Conservation (phyloP, 2,888 invertebrate genomes). For the Lepidochrysops patricia region DNA sequence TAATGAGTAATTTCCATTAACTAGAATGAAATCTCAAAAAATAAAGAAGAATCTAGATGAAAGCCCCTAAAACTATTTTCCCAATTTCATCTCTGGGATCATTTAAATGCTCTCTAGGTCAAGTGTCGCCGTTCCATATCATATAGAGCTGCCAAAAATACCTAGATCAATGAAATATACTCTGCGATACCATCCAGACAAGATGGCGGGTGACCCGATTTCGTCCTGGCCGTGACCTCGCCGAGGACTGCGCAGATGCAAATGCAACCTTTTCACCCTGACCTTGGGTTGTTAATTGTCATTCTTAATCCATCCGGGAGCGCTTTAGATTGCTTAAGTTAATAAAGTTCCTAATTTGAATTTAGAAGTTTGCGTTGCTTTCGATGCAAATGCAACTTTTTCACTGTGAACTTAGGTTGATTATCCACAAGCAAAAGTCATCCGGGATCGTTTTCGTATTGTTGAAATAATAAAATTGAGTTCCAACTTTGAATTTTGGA, state of each 20-base stretch:
- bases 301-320: neutral
- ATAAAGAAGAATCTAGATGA: too few relatives aligned
- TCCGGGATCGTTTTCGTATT: too few relatives aligned
- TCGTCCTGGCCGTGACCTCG: constrained; percentile 11
- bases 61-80: too few relatives aligned
- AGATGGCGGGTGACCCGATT: constrained; percentile 4
- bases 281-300: neutral
- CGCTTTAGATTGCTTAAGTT: neutral
- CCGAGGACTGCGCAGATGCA: constrained; percentile 13
- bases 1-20: too few relatives aligned
- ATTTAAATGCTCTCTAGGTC: neutral
- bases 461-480: neutral
- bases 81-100: neutral
- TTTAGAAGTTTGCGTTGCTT: neutral
- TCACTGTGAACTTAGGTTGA: constrained; percentile 10
- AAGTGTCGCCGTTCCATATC: neutral
- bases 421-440: neutral
- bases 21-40: too few relatives aligned
- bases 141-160: neutral
- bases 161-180: neutral
- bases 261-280: constrained; percentile 22
- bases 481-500: neutral
- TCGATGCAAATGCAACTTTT: constrained; percentile 22
- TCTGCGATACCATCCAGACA: neutral
- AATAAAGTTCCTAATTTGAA: neutral